Conservation (phyloP, 2,888 invertebrate species). For the Eutolmus rufibarbis region DNA sequence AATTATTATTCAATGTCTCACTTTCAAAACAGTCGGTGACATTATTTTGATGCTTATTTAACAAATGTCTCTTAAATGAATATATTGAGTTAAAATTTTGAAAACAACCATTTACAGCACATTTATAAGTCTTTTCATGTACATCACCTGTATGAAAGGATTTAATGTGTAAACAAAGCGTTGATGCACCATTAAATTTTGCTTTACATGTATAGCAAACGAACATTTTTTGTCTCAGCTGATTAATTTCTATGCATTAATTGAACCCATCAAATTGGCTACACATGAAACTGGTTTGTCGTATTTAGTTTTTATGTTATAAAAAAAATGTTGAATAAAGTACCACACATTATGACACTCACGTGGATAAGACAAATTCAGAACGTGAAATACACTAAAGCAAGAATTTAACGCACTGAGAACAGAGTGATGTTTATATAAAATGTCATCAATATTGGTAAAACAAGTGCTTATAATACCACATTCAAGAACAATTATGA, state of each 20-base stretch:
- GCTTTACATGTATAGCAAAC: neutral
- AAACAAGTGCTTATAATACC: no score
- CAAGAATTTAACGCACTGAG: no score
- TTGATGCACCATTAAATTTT: neutral
- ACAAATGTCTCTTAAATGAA: neutral
- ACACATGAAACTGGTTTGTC: no score
- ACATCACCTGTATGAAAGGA: neutral
- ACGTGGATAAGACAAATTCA: no score
- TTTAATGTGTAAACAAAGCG: neutral
- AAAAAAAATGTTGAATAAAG: no score
- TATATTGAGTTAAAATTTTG: neutral
- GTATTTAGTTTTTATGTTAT: no score
- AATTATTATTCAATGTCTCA: neutral
- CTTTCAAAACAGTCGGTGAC: neutral
- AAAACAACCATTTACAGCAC: neutral
- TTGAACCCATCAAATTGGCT: no score
- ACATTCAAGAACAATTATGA: neutral
- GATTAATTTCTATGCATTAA: neutral
- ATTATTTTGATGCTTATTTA: neutral
- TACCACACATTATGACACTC: no score
- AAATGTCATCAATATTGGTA: no score
- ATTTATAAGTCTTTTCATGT: neutral
- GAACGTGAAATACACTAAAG: no score
- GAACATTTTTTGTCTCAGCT: no score
- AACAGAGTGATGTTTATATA: no score